Percentiles rank a stretch among this genome's conserved stretches.
These are phyloP conservation scores for Standfussiana lucernea DNA, from an alignment of 2,888 invertebrate genomes.

Conservation along the genomic window DNA sequence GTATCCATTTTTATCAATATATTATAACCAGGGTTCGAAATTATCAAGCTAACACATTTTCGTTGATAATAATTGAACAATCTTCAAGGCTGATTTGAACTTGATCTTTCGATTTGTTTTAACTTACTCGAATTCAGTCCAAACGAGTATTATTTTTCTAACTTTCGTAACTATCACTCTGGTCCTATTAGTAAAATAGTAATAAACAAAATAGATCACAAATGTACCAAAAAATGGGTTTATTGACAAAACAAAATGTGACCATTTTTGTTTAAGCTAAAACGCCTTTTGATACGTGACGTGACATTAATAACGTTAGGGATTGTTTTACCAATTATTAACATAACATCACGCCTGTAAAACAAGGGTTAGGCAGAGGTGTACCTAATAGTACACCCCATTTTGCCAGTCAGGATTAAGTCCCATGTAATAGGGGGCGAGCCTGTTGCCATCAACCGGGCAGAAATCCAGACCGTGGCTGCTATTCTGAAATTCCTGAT, in stretches of 20 bases:
- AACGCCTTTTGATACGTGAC: no score
- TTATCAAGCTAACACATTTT: neutral
- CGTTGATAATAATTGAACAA: neutral
- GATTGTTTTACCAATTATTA: no score
- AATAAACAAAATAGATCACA: neutral
- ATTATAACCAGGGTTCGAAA: neutral
- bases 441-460: neutral
- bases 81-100: neutral
- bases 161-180: no score
- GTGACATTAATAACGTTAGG: no score
- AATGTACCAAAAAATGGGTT: neutral
- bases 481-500: neutral
- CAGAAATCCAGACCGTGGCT: neutral
- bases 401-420: neutral
- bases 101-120: neutral
- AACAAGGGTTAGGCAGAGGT: neutral
- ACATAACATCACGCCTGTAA: neutral
- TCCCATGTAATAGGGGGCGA: neutral
- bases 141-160: neutral
- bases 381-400: neutral
- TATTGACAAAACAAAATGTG: neutral
- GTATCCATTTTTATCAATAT: constrained; percentile 40
- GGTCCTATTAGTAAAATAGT: no score
- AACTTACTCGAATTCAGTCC: neutral
- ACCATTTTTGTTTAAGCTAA: neutral